Evolutionary conservation across 2,797 vertebrate species (phyloP).

Genomic region (Artibeus lituratus): DNA sequence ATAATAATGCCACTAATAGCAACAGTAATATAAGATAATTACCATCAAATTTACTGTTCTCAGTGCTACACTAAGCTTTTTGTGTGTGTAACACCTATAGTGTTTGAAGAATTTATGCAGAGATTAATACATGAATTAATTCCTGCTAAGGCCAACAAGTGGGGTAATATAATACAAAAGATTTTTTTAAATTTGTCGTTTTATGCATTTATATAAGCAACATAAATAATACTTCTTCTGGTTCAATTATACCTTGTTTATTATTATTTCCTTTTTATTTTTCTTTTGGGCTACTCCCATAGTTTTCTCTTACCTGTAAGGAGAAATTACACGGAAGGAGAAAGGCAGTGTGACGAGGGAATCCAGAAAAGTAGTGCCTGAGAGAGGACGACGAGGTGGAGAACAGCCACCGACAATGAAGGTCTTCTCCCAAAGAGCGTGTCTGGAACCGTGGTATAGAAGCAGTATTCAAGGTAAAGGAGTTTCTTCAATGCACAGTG

Average conservation of each 20-base stretch:
- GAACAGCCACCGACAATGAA: background rate
- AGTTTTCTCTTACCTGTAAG: background rate
- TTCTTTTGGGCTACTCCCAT: background rate
- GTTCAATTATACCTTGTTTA: background rate
- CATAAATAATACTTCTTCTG: background rate
- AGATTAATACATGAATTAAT: background rate
- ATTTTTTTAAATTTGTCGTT: background rate
- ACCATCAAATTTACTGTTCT: background rate
- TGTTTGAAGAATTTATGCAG: background rate
- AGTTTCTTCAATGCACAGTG: background rate
- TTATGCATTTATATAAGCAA: background rate
- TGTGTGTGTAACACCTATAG: background rate
- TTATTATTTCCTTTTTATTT: background rate
- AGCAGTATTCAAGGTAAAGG: background rate
- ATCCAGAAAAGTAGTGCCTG: background rate
- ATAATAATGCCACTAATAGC: background rate
- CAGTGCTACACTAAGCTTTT: background rate
- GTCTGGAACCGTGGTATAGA: background rate
- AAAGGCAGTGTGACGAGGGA: background rate
- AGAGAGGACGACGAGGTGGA: background rate
- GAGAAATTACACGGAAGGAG: background rate
- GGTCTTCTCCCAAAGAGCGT: background rate
- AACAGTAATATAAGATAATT: background rate
- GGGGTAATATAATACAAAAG: background rate
- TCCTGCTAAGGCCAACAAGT: background rate